Conservation (phyloP, 2,797 vertebrate species). For the Tinamus major region DNA sequence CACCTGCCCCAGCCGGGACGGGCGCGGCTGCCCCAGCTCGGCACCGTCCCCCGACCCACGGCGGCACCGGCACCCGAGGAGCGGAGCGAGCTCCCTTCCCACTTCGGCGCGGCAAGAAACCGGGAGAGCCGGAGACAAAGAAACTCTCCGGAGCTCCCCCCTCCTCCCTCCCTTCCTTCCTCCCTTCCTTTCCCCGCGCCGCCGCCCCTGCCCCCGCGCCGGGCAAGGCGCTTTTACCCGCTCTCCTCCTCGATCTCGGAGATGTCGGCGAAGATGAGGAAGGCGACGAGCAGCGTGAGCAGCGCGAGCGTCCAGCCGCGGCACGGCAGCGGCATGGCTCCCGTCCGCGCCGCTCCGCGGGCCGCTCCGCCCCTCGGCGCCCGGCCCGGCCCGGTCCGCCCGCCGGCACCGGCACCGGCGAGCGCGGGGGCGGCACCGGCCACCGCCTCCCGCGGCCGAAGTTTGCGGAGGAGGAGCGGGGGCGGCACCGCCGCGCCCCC, state of each 20-base stretch:
- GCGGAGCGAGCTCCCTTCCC: constrained; percentile 71
- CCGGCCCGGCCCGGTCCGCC: constrained; percentile 36
- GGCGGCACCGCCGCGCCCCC: too few relatives aligned
- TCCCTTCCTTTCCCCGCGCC: neutral
- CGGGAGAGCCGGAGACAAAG: constrained; percentile 77
- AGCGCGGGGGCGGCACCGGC: neutral
- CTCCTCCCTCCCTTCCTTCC: neutral
- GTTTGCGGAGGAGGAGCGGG: too few relatives aligned
- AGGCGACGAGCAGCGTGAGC: constrained; percentile 86
- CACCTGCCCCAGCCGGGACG: neutral
- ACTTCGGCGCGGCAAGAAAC: constrained; percentile 71
- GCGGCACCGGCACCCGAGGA: neutral
- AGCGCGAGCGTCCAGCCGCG: constrained; percentile 89
- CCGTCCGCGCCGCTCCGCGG: constrained; percentile 28
- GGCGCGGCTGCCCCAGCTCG: constrained; percentile 5
- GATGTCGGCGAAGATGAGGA: constrained; percentile 90
- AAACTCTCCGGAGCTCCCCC: constrained; percentile 70
- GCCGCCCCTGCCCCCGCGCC: neutral
- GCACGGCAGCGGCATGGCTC: constrained; percentile 87
- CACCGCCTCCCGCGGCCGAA: neutral
- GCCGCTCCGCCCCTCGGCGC: constrained; percentile 20
- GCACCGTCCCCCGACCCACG: neutral
- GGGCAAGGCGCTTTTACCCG: constrained; percentile 83
- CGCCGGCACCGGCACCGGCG: neutral
- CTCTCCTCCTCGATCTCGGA: constrained; percentile 91